phyloP scores from a whole-genome alignment of 2,888 invertebrate species.

The Imbricaverruca yamaguchii region DNA sequence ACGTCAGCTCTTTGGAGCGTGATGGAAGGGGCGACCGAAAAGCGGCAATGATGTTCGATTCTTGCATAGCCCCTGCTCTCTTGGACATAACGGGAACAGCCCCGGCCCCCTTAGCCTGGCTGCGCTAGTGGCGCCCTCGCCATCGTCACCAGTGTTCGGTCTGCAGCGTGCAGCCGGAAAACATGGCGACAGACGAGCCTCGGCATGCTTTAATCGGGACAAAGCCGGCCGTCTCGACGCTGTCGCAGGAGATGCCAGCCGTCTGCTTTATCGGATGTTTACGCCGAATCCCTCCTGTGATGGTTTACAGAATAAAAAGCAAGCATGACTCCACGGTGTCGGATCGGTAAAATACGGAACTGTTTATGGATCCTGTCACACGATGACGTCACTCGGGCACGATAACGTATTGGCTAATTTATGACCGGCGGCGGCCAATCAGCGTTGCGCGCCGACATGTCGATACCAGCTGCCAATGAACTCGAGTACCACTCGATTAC shows the following conservation, averaged over 20 bases:
- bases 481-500: no score
- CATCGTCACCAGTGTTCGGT: no score
- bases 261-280: constrained; percentile 12
- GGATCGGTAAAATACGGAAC: constrained; percentile 11
- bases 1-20: no score
- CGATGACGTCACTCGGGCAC: neutral
- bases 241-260: neutral
- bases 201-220: constrained; percentile 9
- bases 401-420: constrained; percentile 9
- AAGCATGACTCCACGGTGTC: constrained; percentile 3
- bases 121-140: no score
- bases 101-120: no score
- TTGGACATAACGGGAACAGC: no score
- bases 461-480: neutral
- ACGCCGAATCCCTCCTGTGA: constrained; percentile 10
- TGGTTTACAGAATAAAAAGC: constrained; percentile 19
- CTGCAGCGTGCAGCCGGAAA: neutral
- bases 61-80: no score
- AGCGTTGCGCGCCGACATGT: neutral
- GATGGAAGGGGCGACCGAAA: no score
- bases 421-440: neutral
- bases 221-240: neutral
- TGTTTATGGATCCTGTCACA: constrained; percentile 10
- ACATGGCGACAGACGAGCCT: constrained; percentile 4
- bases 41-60: no score